These are phyloP conservation scores for Anser cygnoides DNA, from an alignment of 2,113 vertebrate species.

Conservation along the genomic window DNA sequence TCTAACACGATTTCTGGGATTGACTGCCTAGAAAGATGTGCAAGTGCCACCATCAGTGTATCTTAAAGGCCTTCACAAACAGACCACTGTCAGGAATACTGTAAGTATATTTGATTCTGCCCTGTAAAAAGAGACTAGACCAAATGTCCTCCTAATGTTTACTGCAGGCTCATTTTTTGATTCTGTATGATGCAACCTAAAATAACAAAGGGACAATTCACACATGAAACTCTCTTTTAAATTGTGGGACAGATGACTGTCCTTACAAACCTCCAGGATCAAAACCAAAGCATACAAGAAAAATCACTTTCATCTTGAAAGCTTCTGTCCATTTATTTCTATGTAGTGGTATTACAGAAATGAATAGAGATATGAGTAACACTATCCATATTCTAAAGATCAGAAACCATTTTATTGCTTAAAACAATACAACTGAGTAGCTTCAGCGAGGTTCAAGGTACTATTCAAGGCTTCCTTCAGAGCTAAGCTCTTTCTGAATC, in stretches of 20 bases:
- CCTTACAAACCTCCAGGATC: not conserved
- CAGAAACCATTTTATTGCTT: not conserved
- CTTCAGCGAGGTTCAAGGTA: not conserved
- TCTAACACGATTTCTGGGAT: not conserved
- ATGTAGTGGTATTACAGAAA: not conserved
- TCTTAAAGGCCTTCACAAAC: not conserved
- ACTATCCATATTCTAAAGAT: not conserved
- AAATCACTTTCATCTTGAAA: not conserved
- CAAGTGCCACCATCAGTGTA: not conserved
- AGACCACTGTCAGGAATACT: not conserved
- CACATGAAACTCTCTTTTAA: not conserved
- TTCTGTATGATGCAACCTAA: not conserved
- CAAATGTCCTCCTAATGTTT: not conserved
- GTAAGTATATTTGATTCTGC: not conserved
- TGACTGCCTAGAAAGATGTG: not conserved
- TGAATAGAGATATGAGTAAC: not conserved
- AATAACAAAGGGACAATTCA: not conserved
- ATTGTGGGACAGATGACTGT: not conserved
- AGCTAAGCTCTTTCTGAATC: not conserved
- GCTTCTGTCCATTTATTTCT: not conserved
- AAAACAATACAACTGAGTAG: not conserved
- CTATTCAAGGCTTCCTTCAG: not conserved
- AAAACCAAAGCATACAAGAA: not conserved
- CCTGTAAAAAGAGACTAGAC: not conserved
- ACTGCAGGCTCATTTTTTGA: not conserved